Evolutionary conservation across 2,797 vertebrate genomes (phyloP).

Genomic region (Alosa sapidissima): DNA sequence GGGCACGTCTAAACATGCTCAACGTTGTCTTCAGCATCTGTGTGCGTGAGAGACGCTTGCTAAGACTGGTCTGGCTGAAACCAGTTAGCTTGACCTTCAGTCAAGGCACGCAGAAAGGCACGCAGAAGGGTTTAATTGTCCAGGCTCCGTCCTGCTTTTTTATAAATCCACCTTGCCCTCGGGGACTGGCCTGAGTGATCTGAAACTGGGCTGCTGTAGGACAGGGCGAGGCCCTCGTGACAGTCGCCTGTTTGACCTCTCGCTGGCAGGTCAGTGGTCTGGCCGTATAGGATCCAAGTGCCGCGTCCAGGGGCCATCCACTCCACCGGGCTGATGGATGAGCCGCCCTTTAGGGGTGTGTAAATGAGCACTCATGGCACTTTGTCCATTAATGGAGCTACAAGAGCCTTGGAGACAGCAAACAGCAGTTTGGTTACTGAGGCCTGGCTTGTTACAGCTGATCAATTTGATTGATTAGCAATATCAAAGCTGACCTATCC

Average conservation of each 20-base stretch:
- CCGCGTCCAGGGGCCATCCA: neutral
- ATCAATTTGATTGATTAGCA: constrained; percentile 18
- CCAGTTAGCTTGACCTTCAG: neutral
- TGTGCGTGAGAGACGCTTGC: neutral
- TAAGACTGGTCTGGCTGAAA: neutral
- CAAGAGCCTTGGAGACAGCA: neutral
- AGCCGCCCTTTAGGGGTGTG: constrained; percentile 1
- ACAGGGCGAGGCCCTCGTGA: neutral
- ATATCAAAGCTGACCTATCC: neutral
- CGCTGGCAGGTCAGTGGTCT: neutral
- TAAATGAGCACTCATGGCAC: constrained; percentile 17
- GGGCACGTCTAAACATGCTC: neutral
- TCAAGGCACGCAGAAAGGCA: no score
- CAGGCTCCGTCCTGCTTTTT: constrained; percentile 35
- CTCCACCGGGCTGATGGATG: constrained; percentile 7
- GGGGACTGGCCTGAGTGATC: constrained; percentile 4
- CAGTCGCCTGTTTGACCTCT: neutral
- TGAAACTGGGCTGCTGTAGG: constrained; percentile 10
- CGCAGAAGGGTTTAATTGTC: constrained; percentile 31
- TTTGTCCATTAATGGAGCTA: constrained; percentile 20
- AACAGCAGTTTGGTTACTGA: neutral
- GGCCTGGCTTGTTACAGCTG: neutral
- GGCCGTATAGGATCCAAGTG: neutral
- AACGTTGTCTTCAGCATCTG: neutral
- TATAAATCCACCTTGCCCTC: constrained; percentile 36